Evolutionary conservation across 2,113 vertebrate genomes (phyloP).

Genomic region (Syngnathus typhle): DNA sequence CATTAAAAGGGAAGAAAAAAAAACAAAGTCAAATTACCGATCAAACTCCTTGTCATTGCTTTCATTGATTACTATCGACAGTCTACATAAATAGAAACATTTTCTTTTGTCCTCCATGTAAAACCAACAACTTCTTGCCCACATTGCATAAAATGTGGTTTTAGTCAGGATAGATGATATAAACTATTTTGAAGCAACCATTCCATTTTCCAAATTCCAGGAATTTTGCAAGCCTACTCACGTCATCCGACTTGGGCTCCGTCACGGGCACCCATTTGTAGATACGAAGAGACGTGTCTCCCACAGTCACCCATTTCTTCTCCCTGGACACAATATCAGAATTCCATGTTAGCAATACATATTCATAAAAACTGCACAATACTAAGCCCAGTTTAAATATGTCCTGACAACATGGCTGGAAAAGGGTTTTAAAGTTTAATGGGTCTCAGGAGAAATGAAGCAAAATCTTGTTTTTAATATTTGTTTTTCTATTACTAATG

Average conservation of each 20-base stretch:
- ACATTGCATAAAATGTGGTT: too few relatives aligned
- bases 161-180: too few relatives aligned
- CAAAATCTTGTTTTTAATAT: too few relatives aligned
- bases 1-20: not conserved
- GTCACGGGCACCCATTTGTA: constrained; percentile 98
- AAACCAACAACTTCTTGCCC: too few relatives aligned
- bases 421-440: too few relatives aligned
- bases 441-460: too few relatives aligned
- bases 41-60: not conserved
- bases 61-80: too few relatives aligned
- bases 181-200: too few relatives aligned
- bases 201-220: not conserved
- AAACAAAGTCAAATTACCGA: not conserved
- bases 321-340: constrained; percentile 72
- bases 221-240: constrained; percentile 66
- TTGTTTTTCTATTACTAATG: not conserved
- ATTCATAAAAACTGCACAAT: not conserved
- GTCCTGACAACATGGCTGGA: too few relatives aligned
- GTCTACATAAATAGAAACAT: too few relatives aligned
- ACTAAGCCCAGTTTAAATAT: too few relatives aligned
- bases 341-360: not conserved
- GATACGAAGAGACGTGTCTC: constrained; percentile 94
- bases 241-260: constrained; percentile 92
- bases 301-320: constrained; percentile 99
- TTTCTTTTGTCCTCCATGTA: too few relatives aligned